Evolutionary conservation across 2,888 invertebrate species (phyloP).

Genomic region (Crocallis elinguaria): DNA sequence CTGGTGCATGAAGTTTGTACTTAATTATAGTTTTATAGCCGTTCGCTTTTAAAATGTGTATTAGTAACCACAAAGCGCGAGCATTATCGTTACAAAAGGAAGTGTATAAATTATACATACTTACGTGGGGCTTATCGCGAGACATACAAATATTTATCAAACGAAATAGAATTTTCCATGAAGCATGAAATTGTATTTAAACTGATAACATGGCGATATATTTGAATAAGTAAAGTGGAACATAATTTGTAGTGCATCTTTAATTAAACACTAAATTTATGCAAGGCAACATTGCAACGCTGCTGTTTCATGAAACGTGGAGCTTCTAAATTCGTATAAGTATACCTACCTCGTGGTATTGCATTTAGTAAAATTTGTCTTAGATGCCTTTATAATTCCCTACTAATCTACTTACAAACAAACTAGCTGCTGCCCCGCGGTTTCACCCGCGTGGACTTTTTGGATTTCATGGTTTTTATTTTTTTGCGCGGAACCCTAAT

Average conservation of each 20-base stretch:
- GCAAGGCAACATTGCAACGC: slow-evolving; percentile 29
- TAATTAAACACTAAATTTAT: slow-evolving; percentile 35
- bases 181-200: slow-evolving; percentile 67
- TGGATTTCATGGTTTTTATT: no score
- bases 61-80: slow-evolving; percentile 77
- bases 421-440: no score
- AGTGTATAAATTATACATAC: slow-evolving; percentile 75
- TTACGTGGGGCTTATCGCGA: slow-evolving; percentile 66
- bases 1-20: slow-evolving; percentile 84
- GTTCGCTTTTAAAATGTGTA: slow-evolving; percentile 78
- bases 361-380: neutral
- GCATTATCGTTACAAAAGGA: slow-evolving; percentile 80
- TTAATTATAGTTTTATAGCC: slow-evolving; percentile 83
- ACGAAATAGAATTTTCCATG: slow-evolving; percentile 62
- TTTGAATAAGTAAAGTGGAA: slow-evolving; percentile 25
- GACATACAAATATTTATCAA: slow-evolving; percentile 73
- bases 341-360: slow-evolving; percentile 13
- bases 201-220: slow-evolving; percentile 38
- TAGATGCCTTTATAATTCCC: no score
- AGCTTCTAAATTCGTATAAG: slow-evolving; percentile 25
- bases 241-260: slow-evolving; percentile 35
- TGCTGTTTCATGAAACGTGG: slow-evolving; percentile 34
- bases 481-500: no score
- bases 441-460: no score
- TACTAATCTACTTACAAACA: no score